Percentiles rank a stretch among this genome's conserved stretches.
phyloP scores from a whole-genome alignment of 1,140 invertebrate species.

The Papilio aristodemus region DNA sequence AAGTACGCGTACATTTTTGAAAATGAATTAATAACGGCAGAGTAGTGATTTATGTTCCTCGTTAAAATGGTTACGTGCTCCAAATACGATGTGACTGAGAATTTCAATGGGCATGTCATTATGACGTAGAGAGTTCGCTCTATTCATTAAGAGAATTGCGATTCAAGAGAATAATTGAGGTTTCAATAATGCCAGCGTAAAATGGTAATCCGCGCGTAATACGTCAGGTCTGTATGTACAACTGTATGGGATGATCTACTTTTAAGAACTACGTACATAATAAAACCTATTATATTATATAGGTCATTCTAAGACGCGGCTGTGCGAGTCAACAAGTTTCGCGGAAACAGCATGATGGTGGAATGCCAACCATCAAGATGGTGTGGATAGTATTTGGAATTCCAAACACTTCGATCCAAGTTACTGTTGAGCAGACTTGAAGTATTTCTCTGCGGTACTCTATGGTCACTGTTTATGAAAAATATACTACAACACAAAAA shows the following conservation, averaged over 20 bases:
- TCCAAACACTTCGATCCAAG: too few species aligned
- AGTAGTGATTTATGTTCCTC: background rate
- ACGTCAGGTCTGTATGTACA: background rate
- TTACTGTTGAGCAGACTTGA: too few species aligned
- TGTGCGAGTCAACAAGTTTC: too few species aligned
- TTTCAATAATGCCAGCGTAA: conserved; percentile 18
- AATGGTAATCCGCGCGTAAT: background rate
- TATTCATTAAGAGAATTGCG: conserved; percentile 16
- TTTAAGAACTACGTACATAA: background rate
- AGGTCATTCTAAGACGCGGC: too few species aligned
- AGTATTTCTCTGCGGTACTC: too few species aligned
- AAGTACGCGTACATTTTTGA: background rate
- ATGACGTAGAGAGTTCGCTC: conserved; percentile 13
- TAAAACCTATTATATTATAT: too few species aligned
- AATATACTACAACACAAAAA: too few species aligned
- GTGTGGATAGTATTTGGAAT: too few species aligned
- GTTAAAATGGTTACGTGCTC: conserved; percentile 18
- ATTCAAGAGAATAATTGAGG: conserved; percentile 18
- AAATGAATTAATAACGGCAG: conserved; percentile 8
- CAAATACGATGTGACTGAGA: conserved; percentile 18
- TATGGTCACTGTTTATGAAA: too few species aligned
- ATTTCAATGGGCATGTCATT: conserved; percentile 10
- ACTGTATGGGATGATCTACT: background rate
- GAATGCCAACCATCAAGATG: too few species aligned
- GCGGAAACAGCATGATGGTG: too few species aligned